Evolutionary conservation across 1,140 invertebrate species (phyloP).

Genomic region (Macrosteles quadrilineatus): DNA sequence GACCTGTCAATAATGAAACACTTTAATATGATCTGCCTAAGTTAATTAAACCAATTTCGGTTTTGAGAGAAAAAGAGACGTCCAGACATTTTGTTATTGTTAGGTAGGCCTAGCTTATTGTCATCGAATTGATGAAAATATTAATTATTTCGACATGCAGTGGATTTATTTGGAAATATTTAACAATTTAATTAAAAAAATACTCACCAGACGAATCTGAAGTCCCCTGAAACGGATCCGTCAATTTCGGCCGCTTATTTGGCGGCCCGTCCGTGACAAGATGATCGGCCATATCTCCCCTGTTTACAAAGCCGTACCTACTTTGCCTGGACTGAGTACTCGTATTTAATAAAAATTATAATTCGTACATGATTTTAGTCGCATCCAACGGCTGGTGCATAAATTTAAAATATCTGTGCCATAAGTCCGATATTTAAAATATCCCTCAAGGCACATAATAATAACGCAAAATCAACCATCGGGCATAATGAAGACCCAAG

Average conservation of each 20-base stretch:
- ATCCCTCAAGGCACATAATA: constrained; percentile 69
- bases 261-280: constrained; percentile 87
- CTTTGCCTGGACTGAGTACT: constrained; percentile 49
- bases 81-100: constrained; percentile 27
- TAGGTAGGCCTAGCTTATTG: too few relatives aligned
- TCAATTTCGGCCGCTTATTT: constrained; percentile 88
- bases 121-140: constrained; percentile 11
- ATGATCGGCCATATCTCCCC: constrained; percentile 84
- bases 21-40: too few relatives aligned
- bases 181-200: constrained; percentile 28
- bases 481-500: constrained; percentile 65
- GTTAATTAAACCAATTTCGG: too few relatives aligned
- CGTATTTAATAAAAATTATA: constrained; percentile 50
- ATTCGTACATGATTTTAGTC: constrained; percentile 49
- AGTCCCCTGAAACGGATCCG: constrained; percentile 77
- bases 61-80: constrained; percentile 26
- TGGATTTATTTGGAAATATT: constrained; percentile 9
- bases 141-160: too few relatives aligned
- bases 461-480: constrained; percentile 64
- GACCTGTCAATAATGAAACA: too few relatives aligned
- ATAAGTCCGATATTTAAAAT: constrained; percentile 62
- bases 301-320: constrained; percentile 60
- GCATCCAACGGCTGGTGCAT: constrained; percentile 35
- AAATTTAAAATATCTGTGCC: constrained; percentile 58
- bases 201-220: constrained; percentile 78